Conservation (phyloP, 2,888 invertebrate genomes). For the Athrips mouffetella region DNA sequence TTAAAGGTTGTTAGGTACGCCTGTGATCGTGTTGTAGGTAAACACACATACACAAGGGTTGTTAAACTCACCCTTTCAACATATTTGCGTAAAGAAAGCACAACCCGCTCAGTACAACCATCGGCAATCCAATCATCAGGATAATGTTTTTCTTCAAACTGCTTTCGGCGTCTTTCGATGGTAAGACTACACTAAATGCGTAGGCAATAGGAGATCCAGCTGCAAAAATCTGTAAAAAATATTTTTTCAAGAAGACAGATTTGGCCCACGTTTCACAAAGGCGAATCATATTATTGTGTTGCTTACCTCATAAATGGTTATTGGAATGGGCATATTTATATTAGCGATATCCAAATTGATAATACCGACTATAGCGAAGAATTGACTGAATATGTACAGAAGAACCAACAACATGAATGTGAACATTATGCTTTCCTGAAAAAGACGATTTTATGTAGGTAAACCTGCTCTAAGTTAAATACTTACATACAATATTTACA, state of each 20-base stretch:
- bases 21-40: no score
- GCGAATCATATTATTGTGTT: slow-evolving; percentile 1
- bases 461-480: no score
- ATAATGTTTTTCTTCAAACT: slow-evolving; percentile 54
- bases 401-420: slow-evolving; percentile 62
- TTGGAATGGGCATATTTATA: slow-evolving; percentile 66
- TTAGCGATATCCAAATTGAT: slow-evolving; percentile 68
- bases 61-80: slow-evolving; percentile 59
- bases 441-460: no score
- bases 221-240: slow-evolving; percentile 58
- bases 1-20: no score
- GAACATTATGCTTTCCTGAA: slow-evolving; percentile 73
- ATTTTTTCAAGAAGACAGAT: no score
- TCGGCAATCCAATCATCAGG: slow-evolving; percentile 57
- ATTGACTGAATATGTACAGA: slow-evolving; percentile 68
- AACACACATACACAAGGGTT: no score
- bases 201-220: slow-evolving; percentile 70
- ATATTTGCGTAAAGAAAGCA: slow-evolving; percentile 70
- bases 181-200: slow-evolving; percentile 56
- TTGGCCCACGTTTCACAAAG: no score
- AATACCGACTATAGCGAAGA: slow-evolving; percentile 67
- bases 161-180: slow-evolving; percentile 40
- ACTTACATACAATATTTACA: no score
- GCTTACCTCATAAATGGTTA: slow-evolving; percentile 66
- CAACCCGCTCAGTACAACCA: slow-evolving; percentile 52